Evolutionary conservation across 2,888 invertebrate genomes (phyloP), one percentile per base, ranked within the genome.

Genomic region (Himalopsyche anomala): DNA sequence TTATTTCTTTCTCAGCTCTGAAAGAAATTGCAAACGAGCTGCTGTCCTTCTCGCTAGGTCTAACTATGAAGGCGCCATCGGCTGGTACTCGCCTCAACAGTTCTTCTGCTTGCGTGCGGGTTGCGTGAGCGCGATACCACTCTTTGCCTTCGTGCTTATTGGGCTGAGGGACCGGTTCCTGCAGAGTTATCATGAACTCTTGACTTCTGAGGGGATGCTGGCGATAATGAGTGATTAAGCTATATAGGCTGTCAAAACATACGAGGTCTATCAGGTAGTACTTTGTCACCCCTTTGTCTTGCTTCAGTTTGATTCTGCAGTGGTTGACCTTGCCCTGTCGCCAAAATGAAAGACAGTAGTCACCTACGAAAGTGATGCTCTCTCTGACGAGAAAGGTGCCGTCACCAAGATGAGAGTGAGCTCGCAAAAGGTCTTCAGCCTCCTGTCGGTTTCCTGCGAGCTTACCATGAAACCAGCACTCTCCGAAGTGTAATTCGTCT

Each of bases 261-360:
- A 96, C 95, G 5, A 96, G 95, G 88, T 98, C 98, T 79, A 98
- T 97, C 84, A 99, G 93, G 92, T 96, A 98, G 92, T 97, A 99
- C 91, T 97, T 98, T 0, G 96, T 97, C 89, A 96, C 94, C 6
- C 98, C 98, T 90, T 96, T 95, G 88, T 98, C 98, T 90, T 98
- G 98, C 90, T 97, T 97, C 83, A 98, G 94, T 90, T 97, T 96
- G 87, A 99, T 99, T 80, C 98, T 94, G 91, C 98, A 98, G 91
- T 99, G 99, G 91, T 98, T 98, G 0, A 97, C 97, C 90, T 96
- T 95, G 74, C 96, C 97, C 89, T 96, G 95, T 17, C 98, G 94
- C 98, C 97, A 98, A 92, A 99, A 99, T 0, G 98, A 99, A 42
- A 99, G 92, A 88, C 98, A 98, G 91, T 98, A 99, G 91, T 99